phyloP scores from a whole-genome alignment of 2,797 vertebrate genomes.

The Gallinago solitaria region DNA sequence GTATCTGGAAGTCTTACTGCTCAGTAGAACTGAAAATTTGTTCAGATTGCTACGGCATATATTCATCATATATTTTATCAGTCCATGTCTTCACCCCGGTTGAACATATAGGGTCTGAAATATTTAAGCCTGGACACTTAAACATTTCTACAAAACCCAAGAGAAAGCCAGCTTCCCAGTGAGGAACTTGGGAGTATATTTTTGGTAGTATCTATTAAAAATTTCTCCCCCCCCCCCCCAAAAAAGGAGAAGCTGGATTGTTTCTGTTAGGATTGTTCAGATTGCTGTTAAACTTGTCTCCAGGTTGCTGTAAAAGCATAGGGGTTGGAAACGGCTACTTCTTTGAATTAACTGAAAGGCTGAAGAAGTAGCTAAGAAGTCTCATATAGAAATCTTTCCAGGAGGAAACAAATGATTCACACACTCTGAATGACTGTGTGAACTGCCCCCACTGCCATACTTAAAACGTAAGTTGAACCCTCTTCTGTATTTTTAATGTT shows the following conservation, averaged over 20 bases:
- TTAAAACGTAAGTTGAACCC: background rate
- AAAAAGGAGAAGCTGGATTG: background rate
- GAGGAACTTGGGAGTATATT: background rate
- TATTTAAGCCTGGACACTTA: background rate
- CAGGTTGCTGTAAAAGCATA: background rate
- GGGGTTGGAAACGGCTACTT: background rate
- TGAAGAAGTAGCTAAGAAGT: background rate
- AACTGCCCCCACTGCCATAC: background rate
- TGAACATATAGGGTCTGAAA: background rate
- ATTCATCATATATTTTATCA: background rate
- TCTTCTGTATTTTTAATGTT: background rate
- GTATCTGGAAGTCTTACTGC: background rate
- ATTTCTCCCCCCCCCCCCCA: background rate
- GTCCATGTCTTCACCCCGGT: background rate
- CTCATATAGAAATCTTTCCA: background rate
- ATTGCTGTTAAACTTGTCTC: background rate
- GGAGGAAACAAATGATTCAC: background rate
- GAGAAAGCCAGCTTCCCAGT: background rate
- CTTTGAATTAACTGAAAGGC: background rate
- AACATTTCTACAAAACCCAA: background rate
- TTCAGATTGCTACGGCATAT: background rate
- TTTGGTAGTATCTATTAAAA: background rate
- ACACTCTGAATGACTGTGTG: rapidly evolving
- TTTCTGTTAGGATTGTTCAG: background rate
- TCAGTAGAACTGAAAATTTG: background rate